These are phyloP conservation scores for Eudorcas thomsonii DNA, from an alignment of 2,113 vertebrate genomes.

Conservation along the genomic window DNA sequence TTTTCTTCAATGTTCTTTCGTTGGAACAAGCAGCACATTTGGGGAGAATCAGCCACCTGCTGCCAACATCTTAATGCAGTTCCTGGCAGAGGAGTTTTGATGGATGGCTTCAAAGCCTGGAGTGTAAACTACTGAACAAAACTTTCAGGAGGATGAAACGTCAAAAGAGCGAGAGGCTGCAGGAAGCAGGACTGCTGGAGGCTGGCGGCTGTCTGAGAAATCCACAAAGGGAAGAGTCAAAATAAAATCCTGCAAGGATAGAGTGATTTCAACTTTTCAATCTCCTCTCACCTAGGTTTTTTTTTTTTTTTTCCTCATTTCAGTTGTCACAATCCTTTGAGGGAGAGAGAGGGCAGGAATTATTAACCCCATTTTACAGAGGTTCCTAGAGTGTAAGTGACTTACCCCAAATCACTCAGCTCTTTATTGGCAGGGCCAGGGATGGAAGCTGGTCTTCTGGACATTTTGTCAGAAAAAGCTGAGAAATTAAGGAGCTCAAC, in stretches of 20 bases:
- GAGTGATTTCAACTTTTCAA: not conserved
- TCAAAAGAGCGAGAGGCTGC: constrained; percentile 1
- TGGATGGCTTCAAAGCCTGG: constrained; percentile 54
- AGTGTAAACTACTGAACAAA: constrained; percentile 49
- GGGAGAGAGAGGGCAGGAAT: not conserved
- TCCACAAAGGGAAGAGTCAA: not conserved
- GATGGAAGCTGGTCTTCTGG: not conserved
- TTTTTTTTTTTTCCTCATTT: not conserved
- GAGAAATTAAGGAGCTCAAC: not conserved
- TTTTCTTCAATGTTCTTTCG: constrained; percentile 9
- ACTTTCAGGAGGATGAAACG: constrained; percentile 48
- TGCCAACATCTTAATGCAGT: constrained; percentile 72
- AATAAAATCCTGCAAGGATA: not conserved
- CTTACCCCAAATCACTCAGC: not conserved
- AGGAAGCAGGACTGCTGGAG: not conserved
- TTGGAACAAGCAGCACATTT: constrained; percentile 37
- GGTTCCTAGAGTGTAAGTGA: not conserved
- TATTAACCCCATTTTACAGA: not conserved
- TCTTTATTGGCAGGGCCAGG: not conserved
- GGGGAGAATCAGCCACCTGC: constrained; percentile 52
- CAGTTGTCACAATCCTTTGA: not conserved
- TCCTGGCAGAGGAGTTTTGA: constrained; percentile 66
- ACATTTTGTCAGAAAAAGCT: not conserved
- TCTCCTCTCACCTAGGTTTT: not conserved
- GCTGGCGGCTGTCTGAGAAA: constrained; percentile 1